Conservation (phyloP, 2,113 vertebrate genomes). For the Cynoglossus semilaevis region DNA sequence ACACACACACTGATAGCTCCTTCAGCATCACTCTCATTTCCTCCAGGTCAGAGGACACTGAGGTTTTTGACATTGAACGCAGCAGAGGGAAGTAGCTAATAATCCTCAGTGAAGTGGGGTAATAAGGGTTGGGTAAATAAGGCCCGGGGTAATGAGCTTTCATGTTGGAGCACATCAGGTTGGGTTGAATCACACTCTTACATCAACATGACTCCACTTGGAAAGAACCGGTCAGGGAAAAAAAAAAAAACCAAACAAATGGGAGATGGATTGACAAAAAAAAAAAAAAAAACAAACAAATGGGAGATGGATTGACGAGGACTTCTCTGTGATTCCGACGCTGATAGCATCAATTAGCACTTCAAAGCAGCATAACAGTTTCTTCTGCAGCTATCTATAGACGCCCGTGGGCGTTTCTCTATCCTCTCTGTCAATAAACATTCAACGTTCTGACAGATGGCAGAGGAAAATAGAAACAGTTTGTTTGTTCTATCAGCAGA, state of each 20-base stretch:
- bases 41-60: conserved; percentile 52
- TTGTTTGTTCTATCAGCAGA: conserved; percentile 6
- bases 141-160: conserved; percentile 64
- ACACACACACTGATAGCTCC: conserved; percentile 3
- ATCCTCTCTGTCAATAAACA: conserved; percentile 56
- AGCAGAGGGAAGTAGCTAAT: conserved; percentile 39
- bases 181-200: conserved; percentile 61
- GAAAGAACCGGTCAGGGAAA: conserved; percentile 15
- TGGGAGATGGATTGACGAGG: conserved; percentile 43
- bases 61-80: conserved; percentile 62
- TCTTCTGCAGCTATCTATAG: conserved; percentile 63
- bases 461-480: neutral
- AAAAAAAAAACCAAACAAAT: conserved; percentile 64
- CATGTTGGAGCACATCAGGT: conserved; percentile 42
- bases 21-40: conserved; percentile 43
- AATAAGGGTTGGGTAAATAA: conserved; percentile 63
- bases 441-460: conserved; percentile 33
- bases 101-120: conserved; percentile 59
- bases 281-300: conserved; percentile 62
- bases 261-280: conserved; percentile 44
- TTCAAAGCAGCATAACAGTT: conserved; percentile 61
- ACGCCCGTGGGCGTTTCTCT: conserved; percentile 56
- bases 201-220: conserved; percentile 51
- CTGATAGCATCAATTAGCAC: conserved; percentile 68
- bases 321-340: conserved; percentile 53